Evolutionary conservation across 1,140 invertebrate species (phyloP), one percentile per base, ranked within the genome.

Genomic region (Thaumatotibia leucotreta): DNA sequence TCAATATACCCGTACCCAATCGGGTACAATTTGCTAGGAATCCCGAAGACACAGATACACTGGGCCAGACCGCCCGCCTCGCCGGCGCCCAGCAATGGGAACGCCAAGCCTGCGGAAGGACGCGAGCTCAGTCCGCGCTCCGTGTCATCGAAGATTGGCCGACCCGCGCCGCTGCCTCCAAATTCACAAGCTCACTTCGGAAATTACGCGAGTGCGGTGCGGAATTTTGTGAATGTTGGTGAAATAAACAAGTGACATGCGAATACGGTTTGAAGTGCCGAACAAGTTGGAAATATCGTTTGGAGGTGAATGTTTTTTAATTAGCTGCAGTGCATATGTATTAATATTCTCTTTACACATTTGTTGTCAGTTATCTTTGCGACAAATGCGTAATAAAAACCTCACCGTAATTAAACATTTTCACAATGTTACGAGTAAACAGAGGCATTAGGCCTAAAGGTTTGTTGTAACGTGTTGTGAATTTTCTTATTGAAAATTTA

Each of bases 261-360:
- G 78, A 82, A 90, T 90, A 86, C 83, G 86, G 67, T 90, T 88
- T 65, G 88, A 90, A 79, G 88, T 90, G 80, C 88, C 88, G 31
- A 90, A 90, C 70, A 90, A 84, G 72, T 86, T 90, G 86, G 88
- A 90, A 81, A 88, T 90, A 72, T 75, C 82, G 70, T 87, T 90
- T 63, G 77, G 82, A 83, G 85, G 83, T 80, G 33, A 35, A 35
- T 49, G 54, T 69, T 31, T 67, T 61, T 39, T 45, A n/a, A 39
- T 39, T 5, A 39, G 35, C 35, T 39, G 35, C 8, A 45, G n/a
- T n/a, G n/a, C n/a, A n/a, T n/a, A n/a, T n/a, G n/a, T n/a, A n/a
- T n/a, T n/a, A n/a, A n/a, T n/a, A n/a, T n/a, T n/a, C n/a, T n/a
- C n/a, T n/a, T n/a, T n/a, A n/a, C n/a, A n/a, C n/a, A n/a, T n/a